A percentile compares a stretch with the other conserved stretches of the same genome.
Evolutionary conservation across 2,113 vertebrate genomes (phyloP).

Genomic region (Labrus mixtus): DNA sequence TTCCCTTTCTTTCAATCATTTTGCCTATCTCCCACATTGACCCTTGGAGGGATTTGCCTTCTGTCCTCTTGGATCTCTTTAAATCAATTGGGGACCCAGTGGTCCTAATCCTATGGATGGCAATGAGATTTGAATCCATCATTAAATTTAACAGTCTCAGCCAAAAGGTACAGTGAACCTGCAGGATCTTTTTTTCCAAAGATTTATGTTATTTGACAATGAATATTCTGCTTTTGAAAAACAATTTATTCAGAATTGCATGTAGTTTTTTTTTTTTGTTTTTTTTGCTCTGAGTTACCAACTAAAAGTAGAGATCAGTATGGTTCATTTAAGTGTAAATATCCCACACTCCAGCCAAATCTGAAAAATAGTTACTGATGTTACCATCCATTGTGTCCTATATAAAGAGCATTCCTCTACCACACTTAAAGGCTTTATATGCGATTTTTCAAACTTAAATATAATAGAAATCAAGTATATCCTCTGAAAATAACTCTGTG

Average conservation of each 20-base stretch:
- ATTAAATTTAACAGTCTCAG: conserved; percentile 29
- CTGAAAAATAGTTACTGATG: background rate
- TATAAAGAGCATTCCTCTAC: background rate
- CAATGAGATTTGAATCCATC: conserved; percentile 61
- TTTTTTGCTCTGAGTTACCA: no score
- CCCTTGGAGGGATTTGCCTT: conserved; percentile 74
- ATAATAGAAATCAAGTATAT: no score
- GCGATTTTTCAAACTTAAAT: no score
- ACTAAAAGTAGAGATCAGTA: background rate
- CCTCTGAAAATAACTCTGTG: no score
- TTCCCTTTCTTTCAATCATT: conserved; percentile 46
- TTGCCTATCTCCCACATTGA: conserved; percentile 34
- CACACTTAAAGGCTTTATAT: no score
- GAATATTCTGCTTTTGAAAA: background rate
- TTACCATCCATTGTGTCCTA: background rate
- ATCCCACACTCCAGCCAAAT: background rate
- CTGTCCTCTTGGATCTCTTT: conserved; percentile 55
- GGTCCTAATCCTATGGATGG: conserved; percentile 61
- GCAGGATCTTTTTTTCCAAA: conserved; percentile 12
- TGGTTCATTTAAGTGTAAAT: no score
- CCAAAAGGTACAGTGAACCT: conserved; percentile 17
- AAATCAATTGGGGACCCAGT: conserved; percentile 45
- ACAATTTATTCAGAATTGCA: background rate
- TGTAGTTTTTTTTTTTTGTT: background rate
- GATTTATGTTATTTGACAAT: conserved; percentile 25